Evolutionary conservation across 2,797 vertebrate species (phyloP), one percentile per base, ranked within the genome.

Genomic region (Pseudochaenichthys georgianus): DNA sequence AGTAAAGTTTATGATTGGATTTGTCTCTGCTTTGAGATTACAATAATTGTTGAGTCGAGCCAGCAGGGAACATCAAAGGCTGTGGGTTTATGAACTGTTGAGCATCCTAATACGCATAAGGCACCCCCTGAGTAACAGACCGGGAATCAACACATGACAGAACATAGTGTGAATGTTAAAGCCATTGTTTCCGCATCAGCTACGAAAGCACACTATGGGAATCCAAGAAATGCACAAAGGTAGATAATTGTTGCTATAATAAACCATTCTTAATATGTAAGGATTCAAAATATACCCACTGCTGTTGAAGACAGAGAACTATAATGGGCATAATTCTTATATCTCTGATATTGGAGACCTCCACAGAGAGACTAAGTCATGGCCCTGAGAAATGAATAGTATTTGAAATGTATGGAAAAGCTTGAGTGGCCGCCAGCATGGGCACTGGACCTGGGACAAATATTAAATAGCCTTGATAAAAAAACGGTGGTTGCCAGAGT

Each of bases 21-120:
- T 78, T 84, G 59, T 85, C 75, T 77, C 80, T 77, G 67, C 63
- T 77, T 84, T 68, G 58, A 45, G 72, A 86, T 85, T 88, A 84
- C 68, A 83, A 75, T 59, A 77, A 55, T 57, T 60, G 47, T 73
- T 70, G 46, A 72, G 73, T 64, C 5, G 43, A 83, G 60, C 13
- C 50, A 41, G 52, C 46, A 45, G 54, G 23, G 23, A 82, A 88
- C 83, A 89, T 91, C 90, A 88, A 91, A 92, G 80, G 55, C 43
- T 28, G 8, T 16, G 34, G 53, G 48, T 74, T 73, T 80, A 81
- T 82, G 82, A 67, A 64, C 55, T 73, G 66, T 50, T 75, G 70
- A 85, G 73, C 45, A 43, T 54, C 45, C 34, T 74, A 69, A 83
- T 47, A 74, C 58, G 70, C 82, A 63, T 73, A 46, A 58, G 41